A percentile compares a stretch with the other conserved stretches of the same genome.
phyloP scores from a whole-genome alignment of 2,797 vertebrate genomes.

The Glyptemys insculpta region DNA sequence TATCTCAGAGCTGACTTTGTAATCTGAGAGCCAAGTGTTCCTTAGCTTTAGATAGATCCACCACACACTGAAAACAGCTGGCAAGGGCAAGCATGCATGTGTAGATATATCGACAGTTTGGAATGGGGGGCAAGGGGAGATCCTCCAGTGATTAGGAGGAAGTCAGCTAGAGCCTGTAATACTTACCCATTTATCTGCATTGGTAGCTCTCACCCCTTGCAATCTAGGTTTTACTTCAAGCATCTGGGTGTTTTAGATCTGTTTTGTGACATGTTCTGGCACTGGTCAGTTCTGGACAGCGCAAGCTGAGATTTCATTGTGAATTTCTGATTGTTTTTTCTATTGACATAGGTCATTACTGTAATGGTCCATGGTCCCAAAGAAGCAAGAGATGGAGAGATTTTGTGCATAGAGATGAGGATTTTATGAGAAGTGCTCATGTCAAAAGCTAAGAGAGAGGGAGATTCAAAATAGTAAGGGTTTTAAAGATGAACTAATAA shows the following conservation, averaged over 20 bases:
- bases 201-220: background rate
- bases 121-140: background rate
- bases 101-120: background rate
- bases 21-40: constrained; percentile 23
- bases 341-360: background rate
- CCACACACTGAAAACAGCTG: background rate
- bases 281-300: background rate
- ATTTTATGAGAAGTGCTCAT: background rate
- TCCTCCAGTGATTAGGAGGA: background rate
- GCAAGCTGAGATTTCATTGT: background rate
- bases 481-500: background rate
- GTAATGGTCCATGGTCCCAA: background rate
- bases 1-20: constrained; percentile 24
- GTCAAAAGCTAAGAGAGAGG: background rate
- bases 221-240: background rate
- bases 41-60: constrained; percentile 16
- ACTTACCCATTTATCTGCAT: accelerated
- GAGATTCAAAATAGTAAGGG: background rate
- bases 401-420: accelerated
- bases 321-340: accelerated
- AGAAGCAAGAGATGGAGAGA: background rate
- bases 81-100: background rate
- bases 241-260: background rate
- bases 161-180: background rate
- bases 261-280: background rate